Evolutionary conservation across 2,113 vertebrate species (phyloP).

Genomic region (Accipiter cooperii): DNA sequence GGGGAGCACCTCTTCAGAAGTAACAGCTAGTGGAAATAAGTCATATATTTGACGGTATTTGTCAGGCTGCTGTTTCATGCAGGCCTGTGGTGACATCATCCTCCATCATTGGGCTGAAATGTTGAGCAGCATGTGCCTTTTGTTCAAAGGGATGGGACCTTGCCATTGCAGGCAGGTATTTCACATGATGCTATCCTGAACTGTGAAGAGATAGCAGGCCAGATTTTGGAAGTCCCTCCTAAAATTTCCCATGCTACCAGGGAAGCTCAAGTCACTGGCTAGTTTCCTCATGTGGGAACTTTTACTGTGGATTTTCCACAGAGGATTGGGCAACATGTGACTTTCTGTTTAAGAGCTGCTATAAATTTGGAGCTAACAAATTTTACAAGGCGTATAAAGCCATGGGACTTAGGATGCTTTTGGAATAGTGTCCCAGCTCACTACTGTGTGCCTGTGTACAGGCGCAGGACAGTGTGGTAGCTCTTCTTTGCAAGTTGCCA

Average conservation of each 20-base stretch:
- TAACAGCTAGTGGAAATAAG: not conserved
- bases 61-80: not conserved
- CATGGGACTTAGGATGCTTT: not conserved
- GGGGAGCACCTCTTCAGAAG: not conserved
- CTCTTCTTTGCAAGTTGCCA: not conserved
- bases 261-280: fast-evolving
- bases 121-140: not conserved
- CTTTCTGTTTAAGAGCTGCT: not conserved
- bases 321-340: not conserved
- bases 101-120: not conserved
- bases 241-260: not conserved
- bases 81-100: not conserved
- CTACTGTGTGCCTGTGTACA: not conserved
- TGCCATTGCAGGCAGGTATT: not conserved
- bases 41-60: not conserved
- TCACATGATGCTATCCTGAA: not conserved
- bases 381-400: not conserved
- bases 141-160: not conserved
- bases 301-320: not conserved
- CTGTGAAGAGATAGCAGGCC: not conserved
- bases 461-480: not conserved
- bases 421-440: not conserved
- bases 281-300: not conserved
- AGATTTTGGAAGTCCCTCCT: not conserved
- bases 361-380: not conserved